These are phyloP conservation scores for Platycheirus albimanus DNA, from an alignment of 2,888 invertebrate species.

Conservation along the genomic window DNA sequence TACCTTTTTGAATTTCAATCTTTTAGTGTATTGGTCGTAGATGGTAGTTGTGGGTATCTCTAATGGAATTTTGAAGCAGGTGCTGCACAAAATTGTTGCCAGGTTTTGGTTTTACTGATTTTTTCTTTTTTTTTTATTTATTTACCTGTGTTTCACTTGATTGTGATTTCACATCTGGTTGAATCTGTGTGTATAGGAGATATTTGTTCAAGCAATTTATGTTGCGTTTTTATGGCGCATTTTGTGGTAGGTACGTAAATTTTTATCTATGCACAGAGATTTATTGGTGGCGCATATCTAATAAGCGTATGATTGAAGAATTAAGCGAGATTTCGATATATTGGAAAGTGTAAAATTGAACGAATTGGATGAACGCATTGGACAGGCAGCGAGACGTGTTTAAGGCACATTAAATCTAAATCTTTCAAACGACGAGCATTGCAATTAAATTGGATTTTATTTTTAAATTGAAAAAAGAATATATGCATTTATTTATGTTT, in stretches of 20 bases:
- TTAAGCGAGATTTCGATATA: conserved; percentile 32
- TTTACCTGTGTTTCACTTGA: conserved; percentile 26
- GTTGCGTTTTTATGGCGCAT: conserved; percentile 44
- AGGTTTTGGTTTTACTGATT: conserved; percentile 35
- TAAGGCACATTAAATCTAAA: not conserved
- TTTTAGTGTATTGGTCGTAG: not conserved
- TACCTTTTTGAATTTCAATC: conserved; percentile 52
- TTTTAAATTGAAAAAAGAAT: no score
- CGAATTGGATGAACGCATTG: not conserved
- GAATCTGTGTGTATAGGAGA: not conserved
- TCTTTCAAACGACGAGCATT: not conserved
- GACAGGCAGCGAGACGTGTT: not conserved
- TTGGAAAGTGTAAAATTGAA: conserved; percentile 21
- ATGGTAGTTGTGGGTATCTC: conserved; percentile 21
- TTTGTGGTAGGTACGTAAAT: conserved; percentile 16
- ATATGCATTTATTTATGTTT: no score
- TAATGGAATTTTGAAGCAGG: conserved; percentile 62
- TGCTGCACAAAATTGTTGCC: conserved; percentile 46
- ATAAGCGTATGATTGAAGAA: conserved; percentile 31
- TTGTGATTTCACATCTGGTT: conserved; percentile 34
- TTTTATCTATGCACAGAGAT: conserved; percentile 30
- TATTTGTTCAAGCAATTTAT: conserved; percentile 40
- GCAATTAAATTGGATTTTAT: not conserved
- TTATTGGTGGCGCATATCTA: conserved; percentile 44
- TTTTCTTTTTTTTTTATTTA: conserved; percentile 2